Conservation (phyloP, 2,113 vertebrate species). For the Bostrychus sinensis region DNA sequence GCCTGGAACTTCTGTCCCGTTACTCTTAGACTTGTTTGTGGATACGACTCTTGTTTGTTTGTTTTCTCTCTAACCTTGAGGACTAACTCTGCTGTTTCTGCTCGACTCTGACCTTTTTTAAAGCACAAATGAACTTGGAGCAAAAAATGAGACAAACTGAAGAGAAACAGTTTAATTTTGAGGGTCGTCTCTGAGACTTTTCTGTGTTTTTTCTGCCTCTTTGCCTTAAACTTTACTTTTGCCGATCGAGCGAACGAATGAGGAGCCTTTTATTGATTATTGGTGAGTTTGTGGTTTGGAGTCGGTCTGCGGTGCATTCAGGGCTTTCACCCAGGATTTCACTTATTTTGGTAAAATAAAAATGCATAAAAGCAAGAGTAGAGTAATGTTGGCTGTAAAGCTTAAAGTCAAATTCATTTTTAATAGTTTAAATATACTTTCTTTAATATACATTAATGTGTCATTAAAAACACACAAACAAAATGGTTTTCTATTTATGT, state of each 20-base stretch:
- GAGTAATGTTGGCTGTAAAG: too few relatives aligned
- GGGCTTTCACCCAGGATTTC: conserved; percentile 22
- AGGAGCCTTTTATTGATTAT: conserved; percentile 31
- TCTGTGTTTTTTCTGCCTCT: conserved; percentile 24
- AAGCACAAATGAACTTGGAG: not conserved
- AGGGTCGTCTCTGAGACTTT: too few relatives aligned
- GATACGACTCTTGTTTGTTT: not conserved
- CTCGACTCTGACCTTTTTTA: not conserved
- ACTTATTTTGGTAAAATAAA: too few relatives aligned
- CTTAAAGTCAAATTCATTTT: too few relatives aligned
- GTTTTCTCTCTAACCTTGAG: not conserved
- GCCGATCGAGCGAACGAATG: conserved; percentile 25
- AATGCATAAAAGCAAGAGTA: too few relatives aligned
- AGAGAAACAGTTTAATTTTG: too few relatives aligned
- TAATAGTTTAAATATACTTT: too few relatives aligned
- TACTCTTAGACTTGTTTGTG: conserved; percentile 3
- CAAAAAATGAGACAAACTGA: conserved; percentile 3
- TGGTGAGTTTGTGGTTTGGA: not conserved
- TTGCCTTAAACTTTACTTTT: conserved; percentile 62
- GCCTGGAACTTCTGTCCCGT: too few relatives aligned
- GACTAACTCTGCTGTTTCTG: not conserved
- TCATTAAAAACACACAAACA: too few relatives aligned
- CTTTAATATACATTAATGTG: too few relatives aligned
- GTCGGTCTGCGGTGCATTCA: not conserved
- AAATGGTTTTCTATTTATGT: too few relatives aligned